Evolutionary conservation across 2,888 invertebrate genomes (phyloP).

Genomic region (Chrysotoxum bicinctum): DNA sequence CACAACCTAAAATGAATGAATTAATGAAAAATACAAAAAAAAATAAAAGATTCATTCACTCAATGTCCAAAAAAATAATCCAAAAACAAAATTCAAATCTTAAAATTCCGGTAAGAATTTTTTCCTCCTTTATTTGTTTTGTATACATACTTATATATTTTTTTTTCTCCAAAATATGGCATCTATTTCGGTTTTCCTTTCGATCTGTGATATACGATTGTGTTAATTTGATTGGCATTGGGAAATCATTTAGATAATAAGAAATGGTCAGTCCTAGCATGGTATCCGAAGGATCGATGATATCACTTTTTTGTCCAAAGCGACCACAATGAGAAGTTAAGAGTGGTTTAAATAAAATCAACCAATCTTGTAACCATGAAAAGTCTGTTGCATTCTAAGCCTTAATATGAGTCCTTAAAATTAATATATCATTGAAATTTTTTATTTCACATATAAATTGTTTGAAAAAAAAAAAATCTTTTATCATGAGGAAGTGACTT

Average conservation of each 20-base stretch:
- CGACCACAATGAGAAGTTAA: too few relatives aligned
- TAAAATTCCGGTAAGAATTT: constrained; percentile 77
- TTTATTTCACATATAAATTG: too few relatives aligned
- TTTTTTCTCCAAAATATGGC: background rate
- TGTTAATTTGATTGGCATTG: background rate
- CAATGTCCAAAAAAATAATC: constrained; percentile 67
- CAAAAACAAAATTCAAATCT: constrained; percentile 75
- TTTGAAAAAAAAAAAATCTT: too few relatives aligned
- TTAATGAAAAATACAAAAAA: constrained; percentile 51
- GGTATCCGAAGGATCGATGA: too few relatives aligned
- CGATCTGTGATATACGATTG: background rate
- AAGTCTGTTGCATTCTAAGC: too few relatives aligned
- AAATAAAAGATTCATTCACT: constrained; percentile 57
- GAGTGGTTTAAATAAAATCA: too few relatives aligned
- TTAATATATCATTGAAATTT: too few relatives aligned
- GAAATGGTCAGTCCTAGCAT: background rate
- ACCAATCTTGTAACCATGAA: too few relatives aligned
- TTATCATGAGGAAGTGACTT: too few relatives aligned
- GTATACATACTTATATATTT: constrained; percentile 46
- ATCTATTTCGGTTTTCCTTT: constrained; percentile 13
- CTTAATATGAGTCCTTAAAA: too few relatives aligned
- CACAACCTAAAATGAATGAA: constrained; percentile 70
- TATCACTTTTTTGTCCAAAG: too few relatives aligned
- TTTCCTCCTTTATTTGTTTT: constrained; percentile 74
- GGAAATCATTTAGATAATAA: background rate